phyloP scores from a whole-genome alignment of 2,113 vertebrate species.

The Anolis sagrei region DNA sequence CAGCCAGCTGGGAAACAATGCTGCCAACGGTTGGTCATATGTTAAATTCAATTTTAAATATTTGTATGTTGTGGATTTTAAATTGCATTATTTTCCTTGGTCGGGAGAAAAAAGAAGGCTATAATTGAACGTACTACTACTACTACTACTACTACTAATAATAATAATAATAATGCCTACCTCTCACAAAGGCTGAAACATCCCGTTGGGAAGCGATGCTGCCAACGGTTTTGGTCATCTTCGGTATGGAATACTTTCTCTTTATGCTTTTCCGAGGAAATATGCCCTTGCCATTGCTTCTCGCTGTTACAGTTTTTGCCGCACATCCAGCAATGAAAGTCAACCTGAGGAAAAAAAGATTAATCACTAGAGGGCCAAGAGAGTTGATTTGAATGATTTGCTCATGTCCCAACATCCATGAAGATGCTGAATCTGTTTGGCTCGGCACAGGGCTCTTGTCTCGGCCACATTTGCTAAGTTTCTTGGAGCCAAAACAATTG shows the following conservation, averaged over 20 bases:
- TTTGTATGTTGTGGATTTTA: too few relatives aligned
- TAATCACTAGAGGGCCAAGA: not conserved
- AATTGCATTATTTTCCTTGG: too few relatives aligned
- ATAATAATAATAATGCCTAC: slow-evolving; percentile 71
- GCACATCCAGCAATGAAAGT: slow-evolving; percentile 98
- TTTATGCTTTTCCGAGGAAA: slow-evolving; percentile 98
- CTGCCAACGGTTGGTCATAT: too few relatives aligned
- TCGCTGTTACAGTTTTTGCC: slow-evolving; percentile 99
- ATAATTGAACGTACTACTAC: too few relatives aligned
- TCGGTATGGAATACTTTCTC: slow-evolving; percentile 97
- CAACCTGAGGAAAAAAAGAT: slow-evolving; percentile 78
- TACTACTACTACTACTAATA: too few relatives aligned
- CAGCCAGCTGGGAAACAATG: too few relatives aligned
- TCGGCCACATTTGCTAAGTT: too few relatives aligned
- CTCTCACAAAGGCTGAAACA: slow-evolving; percentile 93
- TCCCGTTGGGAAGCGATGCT: slow-evolving; percentile 95
- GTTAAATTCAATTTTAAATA: too few relatives aligned
- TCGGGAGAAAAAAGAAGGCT: too few relatives aligned
- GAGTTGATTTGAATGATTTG: not conserved
- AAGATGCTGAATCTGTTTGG: not conserved
- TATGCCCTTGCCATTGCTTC: slow-evolving; percentile 98
- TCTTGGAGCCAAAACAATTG: too few relatives aligned
- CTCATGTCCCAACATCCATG: not conserved
- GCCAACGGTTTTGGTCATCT: slow-evolving; percentile 97
- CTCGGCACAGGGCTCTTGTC: not conserved